phyloP scores from a whole-genome alignment of 30 jellyfish, hydroid and myxozoan genomes.

The Chrysaora quinquecirrha region DNA sequence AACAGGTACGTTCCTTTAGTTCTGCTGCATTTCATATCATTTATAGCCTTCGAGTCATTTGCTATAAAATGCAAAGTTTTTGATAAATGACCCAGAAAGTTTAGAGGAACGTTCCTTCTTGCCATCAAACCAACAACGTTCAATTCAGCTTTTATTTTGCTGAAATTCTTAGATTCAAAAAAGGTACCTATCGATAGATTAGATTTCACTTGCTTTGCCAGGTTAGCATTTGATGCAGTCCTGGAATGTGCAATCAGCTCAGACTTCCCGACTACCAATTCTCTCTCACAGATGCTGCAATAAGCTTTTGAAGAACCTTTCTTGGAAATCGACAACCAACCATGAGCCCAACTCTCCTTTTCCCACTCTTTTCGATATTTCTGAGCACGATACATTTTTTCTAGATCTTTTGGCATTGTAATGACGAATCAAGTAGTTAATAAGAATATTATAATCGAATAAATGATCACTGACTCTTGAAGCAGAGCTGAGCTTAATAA shows the following conservation, averaged over 20 bases:
- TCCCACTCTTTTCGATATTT: slow-evolving; percentile 10
- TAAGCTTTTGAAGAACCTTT: slow-evolving; percentile 6
- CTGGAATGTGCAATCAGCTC: neutral
- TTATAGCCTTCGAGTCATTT: neutral
- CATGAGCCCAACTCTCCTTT: slow-evolving; percentile 5
- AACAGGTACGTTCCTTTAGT: slow-evolving; percentile 22
- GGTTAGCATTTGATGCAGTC: neutral
- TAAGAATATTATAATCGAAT: too few species aligned
- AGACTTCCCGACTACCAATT: neutral
- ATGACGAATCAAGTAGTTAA: too few species aligned
- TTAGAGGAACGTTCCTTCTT: neutral
- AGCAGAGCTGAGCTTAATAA: too few species aligned
- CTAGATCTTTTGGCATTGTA: too few species aligned
- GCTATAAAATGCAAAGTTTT: slow-evolving; percentile 5
- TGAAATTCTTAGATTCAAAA: neutral
- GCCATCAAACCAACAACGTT: slow-evolving; percentile 3
- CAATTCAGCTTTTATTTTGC: slow-evolving; percentile 2
- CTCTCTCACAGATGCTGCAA: slow-evolving; percentile 5
- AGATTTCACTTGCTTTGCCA: neutral
- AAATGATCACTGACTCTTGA: too few species aligned
- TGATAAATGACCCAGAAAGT: slow-evolving; percentile 1
- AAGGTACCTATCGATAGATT: neutral
- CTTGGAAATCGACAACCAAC: neutral
- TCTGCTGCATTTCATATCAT: neutral
- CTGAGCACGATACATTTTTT: neutral